Conservation (phyloP, 1,140 invertebrate genomes). For the Rhynchophorus ferrugineus region DNA sequence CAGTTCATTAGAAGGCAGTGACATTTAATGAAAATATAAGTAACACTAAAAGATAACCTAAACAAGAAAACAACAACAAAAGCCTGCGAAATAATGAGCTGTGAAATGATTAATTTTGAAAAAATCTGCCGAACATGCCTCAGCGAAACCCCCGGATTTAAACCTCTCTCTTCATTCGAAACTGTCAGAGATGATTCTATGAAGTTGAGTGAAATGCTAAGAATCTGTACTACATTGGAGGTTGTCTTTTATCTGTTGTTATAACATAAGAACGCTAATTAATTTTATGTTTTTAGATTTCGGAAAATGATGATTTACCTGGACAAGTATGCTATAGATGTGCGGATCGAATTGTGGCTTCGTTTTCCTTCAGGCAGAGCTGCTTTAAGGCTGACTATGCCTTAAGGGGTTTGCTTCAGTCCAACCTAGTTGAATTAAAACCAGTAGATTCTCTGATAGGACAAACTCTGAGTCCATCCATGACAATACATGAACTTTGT, state of each 20-base stretch:
- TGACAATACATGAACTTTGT: background rate
- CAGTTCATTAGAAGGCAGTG: no score
- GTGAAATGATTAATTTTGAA: conserved; percentile 25
- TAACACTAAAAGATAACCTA: no score
- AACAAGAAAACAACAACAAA: no score
- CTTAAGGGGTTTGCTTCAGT: conserved; percentile 27
- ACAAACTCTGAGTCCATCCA: background rate
- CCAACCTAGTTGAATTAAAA: conserved; percentile 11
- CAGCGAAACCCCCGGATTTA: conserved; percentile 24
- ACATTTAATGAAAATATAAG: no score
- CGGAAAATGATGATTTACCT: conserved; percentile 41
- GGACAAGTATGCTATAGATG: conserved; percentile 41
- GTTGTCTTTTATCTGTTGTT: conserved; percentile 6
- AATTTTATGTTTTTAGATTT: conserved; percentile 32
- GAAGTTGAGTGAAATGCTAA: conserved; percentile 30
- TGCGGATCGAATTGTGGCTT: conserved; percentile 37
- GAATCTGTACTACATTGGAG: conserved; percentile 23
- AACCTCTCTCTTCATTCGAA: conserved; percentile 28
- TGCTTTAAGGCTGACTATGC: conserved; percentile 39
- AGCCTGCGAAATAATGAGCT: conserved; percentile 28
- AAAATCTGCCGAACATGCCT: conserved; percentile 36
- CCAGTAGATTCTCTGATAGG: background rate
- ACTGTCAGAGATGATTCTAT: conserved; percentile 22
- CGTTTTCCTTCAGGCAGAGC: conserved; percentile 41
- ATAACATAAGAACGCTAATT: background rate